Evolutionary conservation across 2,797 vertebrate species (phyloP), one percentile per base, ranked within the genome.

Genomic region (Danio aesculapii): DNA sequence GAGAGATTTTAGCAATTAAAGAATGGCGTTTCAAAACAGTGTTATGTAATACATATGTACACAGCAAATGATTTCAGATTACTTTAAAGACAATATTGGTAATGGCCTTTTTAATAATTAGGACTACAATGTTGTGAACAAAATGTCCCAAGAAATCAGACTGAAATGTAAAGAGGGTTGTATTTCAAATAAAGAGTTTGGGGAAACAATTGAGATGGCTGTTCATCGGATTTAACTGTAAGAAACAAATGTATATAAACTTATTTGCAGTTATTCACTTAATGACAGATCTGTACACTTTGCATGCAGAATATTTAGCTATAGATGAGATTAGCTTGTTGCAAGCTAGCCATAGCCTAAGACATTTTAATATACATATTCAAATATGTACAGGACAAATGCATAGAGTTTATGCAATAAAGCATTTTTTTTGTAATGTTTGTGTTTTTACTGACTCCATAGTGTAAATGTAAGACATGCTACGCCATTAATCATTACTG

Each of bases 391-490:
- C 92, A 96, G 95, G 95, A 90, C 91, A 91, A 92, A 94, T 92
- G 90, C 91, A 95, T 93, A 95, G 94, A 93, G 95, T 95, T 96
- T 95, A 96, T 95, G 95, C 96, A 97, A 97, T 97, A 97, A 96
- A 97, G 93, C 91, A 92, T 92, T 83, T 91, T 93, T 93, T 93
- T 93, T 86, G 44, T 71, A 88, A 87, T 47, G 43, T 73, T 10
- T 58, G 41, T 78, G 77, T 73, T 16, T 72, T 9, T 14, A 21
- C 80, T 82, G 79, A 55, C 19, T 81, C 83, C 75, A 11, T 47
- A 10, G n/a, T 0, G 17, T 44, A 14, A 50, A 17, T 7, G 8
- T 8, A 46, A n/a, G 21, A 50, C 50, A n/a, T n/a, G 39, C 62
- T 39, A 43, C 1, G 0, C 10, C 49, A 59, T 50, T 49, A 16